Evolutionary conservation across 1,140 invertebrate species (phyloP), one percentile per base, ranked within the genome.

Genomic region (Gerris buenoi): DNA sequence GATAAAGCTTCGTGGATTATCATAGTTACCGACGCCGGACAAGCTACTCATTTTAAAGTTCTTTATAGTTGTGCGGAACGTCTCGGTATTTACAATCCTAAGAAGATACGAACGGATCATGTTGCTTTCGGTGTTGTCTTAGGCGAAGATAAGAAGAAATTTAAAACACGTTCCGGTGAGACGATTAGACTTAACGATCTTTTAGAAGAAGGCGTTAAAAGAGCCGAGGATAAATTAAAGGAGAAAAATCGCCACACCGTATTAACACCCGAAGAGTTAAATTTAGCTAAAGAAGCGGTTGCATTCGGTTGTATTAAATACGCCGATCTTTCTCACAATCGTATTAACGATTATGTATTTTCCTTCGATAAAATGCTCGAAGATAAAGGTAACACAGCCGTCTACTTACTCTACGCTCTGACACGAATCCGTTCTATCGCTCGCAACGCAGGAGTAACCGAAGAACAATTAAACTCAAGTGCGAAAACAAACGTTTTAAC

Each of bases 321-420:
- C 78, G 90, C 96, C 2, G 97, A 99, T 83, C 80, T 99, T 25
- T 90, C 87, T 14, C 93, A 98, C 73, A 96, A 97, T 76, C 82
- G 95, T 66, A 88, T 85, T 65, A 89, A 93, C 76, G 96, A 99
- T 76, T 99, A 99, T 75, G 84, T 99, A 10, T 99, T 99, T 79
- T 98, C 96, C 0, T 99, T 98, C 80, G 95, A 99, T 75, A 95
- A 89, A 84, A 99, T 99, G 97, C 81, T 99, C 29, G 95, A 99
- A 73, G 97, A 99, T 76, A 90, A 91, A 77, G 97, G 97, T 1
- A 99, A 99, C 74, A 99, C 97, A 2, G 97, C 97, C 1, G 95
- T 97, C 0, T 99, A 99, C 77, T 79, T 99, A 1, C 77, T 99
- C 2, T 99, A 99, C 78, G 93, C 94, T 15, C 87, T 94, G 66